Conservation (phyloP, 1,140 invertebrate genomes). For the Drosophila triauraria region DNA sequence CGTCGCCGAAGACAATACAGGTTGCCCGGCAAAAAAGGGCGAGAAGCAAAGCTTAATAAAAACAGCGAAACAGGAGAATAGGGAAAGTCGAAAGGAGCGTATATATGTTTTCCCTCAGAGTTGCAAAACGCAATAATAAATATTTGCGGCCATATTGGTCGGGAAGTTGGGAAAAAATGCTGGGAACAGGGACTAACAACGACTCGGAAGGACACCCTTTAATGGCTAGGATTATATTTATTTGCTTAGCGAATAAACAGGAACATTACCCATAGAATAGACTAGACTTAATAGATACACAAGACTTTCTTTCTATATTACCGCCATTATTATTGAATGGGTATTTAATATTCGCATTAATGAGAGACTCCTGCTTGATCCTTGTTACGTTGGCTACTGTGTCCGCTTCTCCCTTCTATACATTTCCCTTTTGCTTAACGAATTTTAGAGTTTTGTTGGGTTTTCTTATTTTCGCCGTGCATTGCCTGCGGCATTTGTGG, state of each 20-base stretch:
- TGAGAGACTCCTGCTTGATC: neutral
- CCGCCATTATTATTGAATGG: neutral
- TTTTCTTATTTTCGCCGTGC: constrained; percentile 36
- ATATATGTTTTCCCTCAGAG: constrained; percentile 32
- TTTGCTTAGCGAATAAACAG: neutral
- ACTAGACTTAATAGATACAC: no score
- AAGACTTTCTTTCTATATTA: no score
- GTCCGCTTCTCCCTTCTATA: neutral
- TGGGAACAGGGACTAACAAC: constrained; percentile 1
- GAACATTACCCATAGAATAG: neutral
- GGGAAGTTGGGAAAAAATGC: constrained; percentile 9
- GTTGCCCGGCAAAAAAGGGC: constrained; percentile 10
- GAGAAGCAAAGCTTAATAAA: constrained; percentile 21
- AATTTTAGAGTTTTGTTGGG: constrained; percentile 66
- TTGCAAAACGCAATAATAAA: constrained; percentile 70
- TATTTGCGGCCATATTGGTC: constrained; percentile 70
- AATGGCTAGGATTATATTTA: neutral
- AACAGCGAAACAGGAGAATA: constrained; percentile 26
- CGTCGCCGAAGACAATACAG: constrained; percentile 49
- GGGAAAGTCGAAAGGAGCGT: constrained; percentile 26
- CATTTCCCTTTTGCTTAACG: constrained; percentile 45
- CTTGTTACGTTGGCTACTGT: constrained; percentile 6
- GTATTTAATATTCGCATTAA: constrained; percentile 12
- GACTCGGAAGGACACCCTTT: constrained; percentile 1
- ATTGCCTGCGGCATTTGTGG: constrained; percentile 67